Evolutionary conservation across 2,113 vertebrate species (phyloP).

Genomic region (Xenus cinereus): DNA sequence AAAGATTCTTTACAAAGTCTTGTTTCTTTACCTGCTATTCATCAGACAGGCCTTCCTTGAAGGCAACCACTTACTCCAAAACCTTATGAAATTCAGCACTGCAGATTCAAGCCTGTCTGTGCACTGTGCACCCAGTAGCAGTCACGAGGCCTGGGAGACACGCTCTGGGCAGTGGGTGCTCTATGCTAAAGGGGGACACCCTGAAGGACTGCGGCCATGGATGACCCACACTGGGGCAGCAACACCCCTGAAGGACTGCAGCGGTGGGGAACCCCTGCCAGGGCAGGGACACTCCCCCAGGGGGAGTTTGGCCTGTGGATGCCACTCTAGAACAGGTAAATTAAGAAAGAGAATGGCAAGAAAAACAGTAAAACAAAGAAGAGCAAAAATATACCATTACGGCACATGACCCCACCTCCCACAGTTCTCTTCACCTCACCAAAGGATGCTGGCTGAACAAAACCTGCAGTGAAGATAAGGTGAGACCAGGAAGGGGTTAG

Average conservation of each 20-base stretch:
- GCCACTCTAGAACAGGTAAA: neutral
- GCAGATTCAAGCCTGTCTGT: neutral
- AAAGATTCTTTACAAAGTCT: neutral
- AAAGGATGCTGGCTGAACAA: neutral
- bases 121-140: neutral
- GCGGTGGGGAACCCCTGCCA: neutral
- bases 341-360: neutral
- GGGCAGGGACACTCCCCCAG: neutral
- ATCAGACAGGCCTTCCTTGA: neutral
- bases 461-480: neutral
- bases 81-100: neutral
- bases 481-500: neutral
- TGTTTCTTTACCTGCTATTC: neutral
- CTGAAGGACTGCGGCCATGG: neutral
- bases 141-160: fast-evolving
- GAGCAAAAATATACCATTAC: neutral
- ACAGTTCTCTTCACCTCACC: neutral
- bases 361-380: neutral
- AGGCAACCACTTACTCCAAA: neutral
- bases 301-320: neutral
- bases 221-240: neutral
- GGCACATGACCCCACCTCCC: neutral
- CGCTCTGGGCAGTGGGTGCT: fast-evolving
- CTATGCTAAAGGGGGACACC: neutral
- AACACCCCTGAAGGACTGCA: too few relatives aligned